Base-by-base conservation (phyloP, 2,113 vertebrate genomes). In the Mastomys natalensis region DNA sequence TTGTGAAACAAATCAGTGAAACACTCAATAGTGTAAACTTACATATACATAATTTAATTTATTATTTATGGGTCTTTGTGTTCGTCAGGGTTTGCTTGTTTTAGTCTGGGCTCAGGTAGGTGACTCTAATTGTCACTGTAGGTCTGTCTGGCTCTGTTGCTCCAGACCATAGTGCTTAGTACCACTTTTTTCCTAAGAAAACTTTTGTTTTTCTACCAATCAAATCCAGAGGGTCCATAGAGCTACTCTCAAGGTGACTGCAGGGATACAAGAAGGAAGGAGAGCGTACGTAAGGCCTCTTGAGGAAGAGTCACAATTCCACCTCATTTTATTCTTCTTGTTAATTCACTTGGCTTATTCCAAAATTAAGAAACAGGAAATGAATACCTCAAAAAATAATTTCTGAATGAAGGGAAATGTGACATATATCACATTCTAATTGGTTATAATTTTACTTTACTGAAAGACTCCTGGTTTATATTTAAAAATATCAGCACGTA, bases 291-390 rank as follows among this genome's bases (percentile, higher is more conserved):
- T 34, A 89, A 84, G 31, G 45, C 3, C 31, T 95, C 29, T 66
- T 66, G 82, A 80, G 21, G 13, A 58, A 82, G n/a, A 73, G 76
- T 15, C 24, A 76, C 24, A 55, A 12, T 93, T 94, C 13, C 0
- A 64, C 4, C 7, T 85, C 90, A 85, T 76, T 74, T 95, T 26
- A 89, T 64, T 80, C 10, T 34, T 76, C 37, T 76, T 43, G 66
- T 21, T 11, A 68, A 76, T 5, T 73, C 37, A 74, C 53, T 89
- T 91, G 37, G 22, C 45, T 91, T 43, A 95, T 73, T 5, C 22
- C 21, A 53, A 84, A 94, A 43, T 76, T 89, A 95, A 97, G 19
- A 37, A 15, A 64, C 26, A 45, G 34, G 10, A 95, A 87, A 94
- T 90, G 34, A 53, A 84, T 10, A 73, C 34, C 21, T 37, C 53